phyloP scores from a whole-genome alignment of 2,113 vertebrate genomes.

The Phalacrocorax aristotelis region DNA sequence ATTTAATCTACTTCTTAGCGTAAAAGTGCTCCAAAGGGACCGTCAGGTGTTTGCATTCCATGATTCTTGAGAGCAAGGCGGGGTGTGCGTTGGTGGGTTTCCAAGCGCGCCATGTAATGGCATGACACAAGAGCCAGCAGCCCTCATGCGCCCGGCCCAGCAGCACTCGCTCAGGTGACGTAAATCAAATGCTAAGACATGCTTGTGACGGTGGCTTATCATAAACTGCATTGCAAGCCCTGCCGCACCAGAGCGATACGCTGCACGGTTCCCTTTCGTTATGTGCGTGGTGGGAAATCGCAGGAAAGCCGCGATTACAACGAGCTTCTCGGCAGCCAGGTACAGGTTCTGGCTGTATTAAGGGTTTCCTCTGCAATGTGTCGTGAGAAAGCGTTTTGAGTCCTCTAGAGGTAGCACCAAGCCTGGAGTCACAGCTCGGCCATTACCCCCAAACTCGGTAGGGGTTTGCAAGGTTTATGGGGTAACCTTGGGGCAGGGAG shows the following conservation, averaged over 20 bases:
- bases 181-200: neutral
- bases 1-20: neutral
- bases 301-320: neutral
- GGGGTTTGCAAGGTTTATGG: neutral
- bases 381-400: neutral
- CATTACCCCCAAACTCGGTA: fast-evolving
- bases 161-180: fast-evolving
- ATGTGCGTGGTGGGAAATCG: neutral
- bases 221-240: neutral
- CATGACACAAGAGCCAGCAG: neutral
- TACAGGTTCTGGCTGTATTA: neutral
- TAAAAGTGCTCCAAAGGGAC: neutral
- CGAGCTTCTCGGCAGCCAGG: neutral
- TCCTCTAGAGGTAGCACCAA: neutral
- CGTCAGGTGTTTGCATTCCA: neutral
- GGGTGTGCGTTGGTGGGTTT: neutral
- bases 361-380: neutral
- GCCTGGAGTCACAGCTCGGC: neutral
- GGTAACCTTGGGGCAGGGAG: neutral
- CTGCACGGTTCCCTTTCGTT: neutral
- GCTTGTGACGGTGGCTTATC: neutral
- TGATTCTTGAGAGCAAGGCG: neutral
- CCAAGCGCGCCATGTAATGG: neutral
- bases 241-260: fast-evolving
- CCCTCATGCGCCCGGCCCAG: fast-evolving